Evolutionary conservation across 2,888 invertebrate species (phyloP), one percentile per base, ranked within the genome.

Genomic region (Galerucella nymphaeae): DNA sequence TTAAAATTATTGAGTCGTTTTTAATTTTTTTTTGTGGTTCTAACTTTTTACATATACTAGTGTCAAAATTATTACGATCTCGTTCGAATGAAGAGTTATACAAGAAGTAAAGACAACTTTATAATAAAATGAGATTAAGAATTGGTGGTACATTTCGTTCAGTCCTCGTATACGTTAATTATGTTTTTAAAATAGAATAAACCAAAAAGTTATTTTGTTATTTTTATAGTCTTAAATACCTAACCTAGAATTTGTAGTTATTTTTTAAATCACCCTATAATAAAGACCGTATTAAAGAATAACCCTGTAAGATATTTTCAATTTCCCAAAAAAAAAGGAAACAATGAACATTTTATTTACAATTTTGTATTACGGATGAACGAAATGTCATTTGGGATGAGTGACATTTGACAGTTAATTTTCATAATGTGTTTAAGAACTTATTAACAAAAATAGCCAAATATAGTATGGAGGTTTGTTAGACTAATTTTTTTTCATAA

Each of bases 1-100:
- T 82, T 78, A 80, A 79, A 80, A 79, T 79, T 74, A 66, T 69
- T 71, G 74, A 67, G 67, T 63, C 64, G 38, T 75, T 66, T 72
- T 53, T 38, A 30, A 23, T 23, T 30, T 30, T 63, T 76, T 75
- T 71, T 71, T 71, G 61, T 70, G 73, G 73, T 58, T 70, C 73
- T 73, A 74, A 74, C 75, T 55, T 67, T 67, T 42, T 41, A 65
- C 77, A 77, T 79, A 77, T 78, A 79, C 77, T 79, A 77, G 77
- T 75, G 53, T 76, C 65, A 62, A 72, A 62, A 66, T 61, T 55
- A 71, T 69, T 65, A 62, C 57, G 72, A 68, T 45, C n/a, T 63
- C 69, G 63, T 57, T 48, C 59, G 16, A 66, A 58, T 55, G 59
- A 59, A 41, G 41, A 70, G 42, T 42, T 70, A 63, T 30, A 42